Conservation (phyloP, 2,888 invertebrate species). For the Trilocha varians region DNA sequence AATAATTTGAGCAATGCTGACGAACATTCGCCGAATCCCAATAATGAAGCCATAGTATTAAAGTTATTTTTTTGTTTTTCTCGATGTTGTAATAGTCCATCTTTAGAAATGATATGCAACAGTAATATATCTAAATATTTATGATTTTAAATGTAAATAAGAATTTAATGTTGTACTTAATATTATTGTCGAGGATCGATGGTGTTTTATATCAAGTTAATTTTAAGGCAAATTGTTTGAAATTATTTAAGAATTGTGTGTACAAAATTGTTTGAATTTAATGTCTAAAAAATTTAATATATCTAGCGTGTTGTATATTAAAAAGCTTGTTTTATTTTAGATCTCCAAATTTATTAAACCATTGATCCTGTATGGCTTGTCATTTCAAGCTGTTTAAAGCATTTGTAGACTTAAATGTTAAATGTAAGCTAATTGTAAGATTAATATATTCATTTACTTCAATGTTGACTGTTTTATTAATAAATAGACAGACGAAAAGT, state of each 20-base stretch:
- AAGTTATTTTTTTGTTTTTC: no score
- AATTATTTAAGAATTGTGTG: no score
- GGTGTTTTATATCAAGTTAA: constrained; percentile 15
- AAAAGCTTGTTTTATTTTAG: constrained; percentile 8
- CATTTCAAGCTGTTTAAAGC: constrained; percentile 68
- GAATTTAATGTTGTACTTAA: constrained; percentile 65
- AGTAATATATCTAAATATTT: constrained; percentile 43
- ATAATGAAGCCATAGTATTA: no score
- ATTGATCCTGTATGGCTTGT: constrained; percentile 52
- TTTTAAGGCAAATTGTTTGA: no score
- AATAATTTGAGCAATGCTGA: no score
- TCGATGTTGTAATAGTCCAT: no score
- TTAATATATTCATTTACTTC: constrained; percentile 7
- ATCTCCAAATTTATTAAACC: constrained; percentile 12
- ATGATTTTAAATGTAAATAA: constrained; percentile 60
- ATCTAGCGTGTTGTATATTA: constrained; percentile 3
- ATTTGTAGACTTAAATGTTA: constrained; percentile 53
- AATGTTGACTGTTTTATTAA: no score
- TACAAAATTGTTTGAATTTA: no score
- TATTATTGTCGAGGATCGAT: constrained; percentile 36
- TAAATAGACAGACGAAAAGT: not conserved
- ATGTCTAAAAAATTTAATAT: no score
- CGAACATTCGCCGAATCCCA: no score
- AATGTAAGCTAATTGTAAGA: constrained; percentile 42
- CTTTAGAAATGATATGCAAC: no score